These are phyloP conservation scores for Cyprinodon diabolis DNA, from an alignment of 2,797 vertebrate genomes.

Conservation along the genomic window DNA sequence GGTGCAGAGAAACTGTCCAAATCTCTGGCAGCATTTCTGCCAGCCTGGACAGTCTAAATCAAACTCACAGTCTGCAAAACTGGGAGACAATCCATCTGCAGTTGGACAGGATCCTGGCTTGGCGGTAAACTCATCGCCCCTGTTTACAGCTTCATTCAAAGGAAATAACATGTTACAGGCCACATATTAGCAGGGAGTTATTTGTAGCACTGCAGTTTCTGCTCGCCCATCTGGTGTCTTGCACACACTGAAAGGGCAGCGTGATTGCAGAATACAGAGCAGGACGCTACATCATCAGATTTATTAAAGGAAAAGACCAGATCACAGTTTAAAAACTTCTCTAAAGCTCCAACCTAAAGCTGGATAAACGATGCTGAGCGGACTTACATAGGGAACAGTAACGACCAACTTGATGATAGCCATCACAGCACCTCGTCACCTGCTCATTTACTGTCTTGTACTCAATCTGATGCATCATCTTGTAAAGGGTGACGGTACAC, in stretches of 20 bases:
- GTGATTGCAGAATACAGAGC: constrained; percentile 3
- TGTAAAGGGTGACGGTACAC: constrained; percentile 80
- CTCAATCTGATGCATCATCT: constrained; percentile 62
- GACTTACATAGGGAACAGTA: constrained; percentile 89
- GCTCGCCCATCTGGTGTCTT: constrained; percentile 60
- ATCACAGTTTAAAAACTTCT: neutral
- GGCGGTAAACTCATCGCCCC: constrained; percentile 78
- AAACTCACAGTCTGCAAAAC: constrained; percentile 69
- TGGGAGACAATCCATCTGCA: constrained; percentile 35
- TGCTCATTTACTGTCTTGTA: constrained; percentile 69
- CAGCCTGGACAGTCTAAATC: constrained; percentile 87
- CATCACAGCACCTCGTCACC: constrained; percentile 84
- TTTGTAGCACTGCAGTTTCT: constrained; percentile 41
- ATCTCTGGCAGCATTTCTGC: constrained; percentile 88
- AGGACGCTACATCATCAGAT: constrained; percentile 18
- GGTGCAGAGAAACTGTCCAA: constrained; percentile 53
- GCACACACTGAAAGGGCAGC: constrained; percentile 39
- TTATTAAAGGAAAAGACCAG: constrained; percentile 8
- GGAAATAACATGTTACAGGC: constrained; percentile 59
- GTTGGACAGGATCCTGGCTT: constrained; percentile 87
- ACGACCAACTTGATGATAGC: constrained; percentile 86
- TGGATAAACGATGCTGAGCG: neutral
- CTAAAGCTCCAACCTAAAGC: neutral
- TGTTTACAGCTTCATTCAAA: constrained; percentile 81
- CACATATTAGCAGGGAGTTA: constrained; percentile 51